Percentiles rank a stretch among this genome's conserved stretches.
These are phyloP conservation scores for Ceratina australensis DNA, from an alignment of 1,140 invertebrate genomes.

Conservation along the genomic window DNA sequence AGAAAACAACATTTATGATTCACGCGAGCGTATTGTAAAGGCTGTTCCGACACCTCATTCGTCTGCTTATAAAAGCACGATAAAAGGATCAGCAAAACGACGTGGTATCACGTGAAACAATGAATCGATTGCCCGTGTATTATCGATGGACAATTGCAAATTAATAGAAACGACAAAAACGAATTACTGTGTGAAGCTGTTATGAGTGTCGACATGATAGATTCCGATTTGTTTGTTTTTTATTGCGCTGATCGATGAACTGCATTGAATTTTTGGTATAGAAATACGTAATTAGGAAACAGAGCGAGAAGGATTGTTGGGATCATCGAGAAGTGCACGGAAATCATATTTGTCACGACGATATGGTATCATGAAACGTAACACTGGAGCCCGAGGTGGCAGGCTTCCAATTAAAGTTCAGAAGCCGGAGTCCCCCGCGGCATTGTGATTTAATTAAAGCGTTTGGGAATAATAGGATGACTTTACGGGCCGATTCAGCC, in stretches of 20 bases:
- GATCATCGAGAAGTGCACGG: neutral
- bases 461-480: constrained; percentile 15
- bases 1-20: constrained; percentile 42
- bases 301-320: neutral
- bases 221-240: too few species aligned
- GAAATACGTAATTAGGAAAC: too few species aligned
- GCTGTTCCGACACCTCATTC: constrained; percentile 10
- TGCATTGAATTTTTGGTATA: too few species aligned
- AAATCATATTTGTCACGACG: constrained; percentile 41
- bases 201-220: too few species aligned
- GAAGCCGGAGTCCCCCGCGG: neutral
- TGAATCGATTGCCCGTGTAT: constrained; percentile 23
- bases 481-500: constrained; percentile 19
- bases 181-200: too few species aligned
- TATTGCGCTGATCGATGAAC: too few species aligned
- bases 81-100: constrained; percentile 11
- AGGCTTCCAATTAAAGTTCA: constrained; percentile 32
- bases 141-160: constrained; percentile 49
- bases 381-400: neutral
- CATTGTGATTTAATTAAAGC: constrained; percentile 52
- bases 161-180: too few species aligned
- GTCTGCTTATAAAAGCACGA: neutral
- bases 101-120: neutral
- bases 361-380: constrained; percentile 20
- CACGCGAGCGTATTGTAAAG: constrained; percentile 26